Conservation (phyloP, 30 jellyfish, hydroid and myxozoan species). For the Hydractinia echinata region DNA sequence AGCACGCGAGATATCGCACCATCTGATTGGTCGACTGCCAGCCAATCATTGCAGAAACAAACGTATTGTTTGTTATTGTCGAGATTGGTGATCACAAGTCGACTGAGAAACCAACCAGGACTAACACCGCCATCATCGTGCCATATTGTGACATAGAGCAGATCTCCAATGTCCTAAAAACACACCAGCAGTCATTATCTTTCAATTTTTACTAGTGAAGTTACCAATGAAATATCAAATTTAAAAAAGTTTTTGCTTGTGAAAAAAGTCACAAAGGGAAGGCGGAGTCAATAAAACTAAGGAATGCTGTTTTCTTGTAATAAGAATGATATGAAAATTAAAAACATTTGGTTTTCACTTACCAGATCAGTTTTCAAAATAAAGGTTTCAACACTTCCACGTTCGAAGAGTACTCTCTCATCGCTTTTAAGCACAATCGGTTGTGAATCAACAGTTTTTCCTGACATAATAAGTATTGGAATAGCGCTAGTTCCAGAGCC, state of each 20-base stretch:
- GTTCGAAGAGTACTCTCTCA: constrained; percentile 37
- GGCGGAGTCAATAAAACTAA: no score
- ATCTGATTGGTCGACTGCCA: constrained; percentile 41
- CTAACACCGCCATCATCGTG: constrained; percentile 57
- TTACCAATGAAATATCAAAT: no score
- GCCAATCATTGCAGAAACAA: constrained; percentile 59
- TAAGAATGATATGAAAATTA: no score
- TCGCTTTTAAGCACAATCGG: constrained; percentile 42
- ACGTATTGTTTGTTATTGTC: constrained; percentile 23
- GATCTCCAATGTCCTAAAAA: constrained; percentile 55
- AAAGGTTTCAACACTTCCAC: constrained; percentile 72
- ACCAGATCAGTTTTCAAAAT: constrained; percentile 21
- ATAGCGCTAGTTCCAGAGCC: constrained; percentile 76
- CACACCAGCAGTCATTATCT: not conserved
- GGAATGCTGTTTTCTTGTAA: no score
- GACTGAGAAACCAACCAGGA: constrained; percentile 83
- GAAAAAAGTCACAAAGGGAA: no score
- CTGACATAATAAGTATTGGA: constrained; percentile 52
- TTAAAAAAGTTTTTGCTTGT: no score
- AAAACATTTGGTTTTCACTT: not conserved
- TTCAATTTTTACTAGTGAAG: no score
- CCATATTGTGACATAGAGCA: constrained; percentile 46
- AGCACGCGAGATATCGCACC: constrained; percentile 37
- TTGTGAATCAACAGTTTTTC: constrained; percentile 50
- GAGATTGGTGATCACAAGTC: constrained; percentile 42